Base-by-base conservation (phyloP, 2,113 vertebrate genomes). In the Polypterus bichir region DNA sequence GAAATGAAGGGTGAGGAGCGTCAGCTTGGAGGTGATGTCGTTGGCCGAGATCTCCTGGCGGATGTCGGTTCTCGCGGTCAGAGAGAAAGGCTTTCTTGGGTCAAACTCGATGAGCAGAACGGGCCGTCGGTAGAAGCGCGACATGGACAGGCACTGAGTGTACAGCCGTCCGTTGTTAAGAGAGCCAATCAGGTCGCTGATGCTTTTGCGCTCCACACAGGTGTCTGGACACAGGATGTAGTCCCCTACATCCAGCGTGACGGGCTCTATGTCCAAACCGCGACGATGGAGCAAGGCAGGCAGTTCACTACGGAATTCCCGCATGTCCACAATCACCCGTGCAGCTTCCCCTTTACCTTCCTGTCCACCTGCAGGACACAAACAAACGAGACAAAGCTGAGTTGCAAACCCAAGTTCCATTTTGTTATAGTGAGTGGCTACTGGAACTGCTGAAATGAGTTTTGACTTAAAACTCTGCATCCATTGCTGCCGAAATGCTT, bases 41-140 rank as follows among this genome's bases (percentile, higher is more conserved):
- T 66, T 88, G 57, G 90, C 78, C 1, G 92, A 97, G 67, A 97
- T 92, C 70, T 99, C 95, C 3, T 87, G 88, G 5, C 86, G 83
- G 3, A 94, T 77, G 55, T 90, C 89, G 0, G 85, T 83, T 0
- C 86, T 83, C 1, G 88, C 77, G 46, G 77, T 80, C 58, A 98
- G 79, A 3, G 92, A 96, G 76, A 98, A 97, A 1, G 95, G 65
- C 66, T 95, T 96, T 0, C 74, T 83, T 0, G 94, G 86, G 63
- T 99, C 95, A 2, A 97, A 98, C 67, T 98, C 96, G 0, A 99
- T 94, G 44, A 99, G 87, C 3, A 98, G 89, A 62, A 94, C 74
- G 0, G 96, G 91, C 7, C 87, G 87, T 68, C 75, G 89, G 72
- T 98, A 98, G 70, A 88, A 97, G 49, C 94, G 93, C 11, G 81